These are phyloP conservation scores for Callyntrura guangdongensis DNA, from an alignment of 2,888 invertebrate species.

Conservation along the genomic window DNA sequence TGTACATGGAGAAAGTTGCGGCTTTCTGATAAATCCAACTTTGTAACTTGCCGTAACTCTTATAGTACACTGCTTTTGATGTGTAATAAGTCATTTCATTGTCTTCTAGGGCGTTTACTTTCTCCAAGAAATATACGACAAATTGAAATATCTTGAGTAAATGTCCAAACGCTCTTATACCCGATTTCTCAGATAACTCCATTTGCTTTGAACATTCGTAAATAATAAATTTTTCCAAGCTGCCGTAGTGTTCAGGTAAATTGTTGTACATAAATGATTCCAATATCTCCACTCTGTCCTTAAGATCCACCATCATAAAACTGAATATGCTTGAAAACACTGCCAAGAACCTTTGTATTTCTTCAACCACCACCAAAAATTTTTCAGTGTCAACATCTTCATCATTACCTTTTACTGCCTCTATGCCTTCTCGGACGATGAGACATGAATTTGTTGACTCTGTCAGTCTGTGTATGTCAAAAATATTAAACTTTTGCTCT, in stretches of 20 bases:
- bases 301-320: conserved; percentile 63
- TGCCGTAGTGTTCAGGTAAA: conserved; percentile 69
- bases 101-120: conserved; percentile 60
- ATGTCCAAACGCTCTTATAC: conserved; percentile 54
- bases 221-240: conserved; percentile 55
- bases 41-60: conserved; percentile 63
- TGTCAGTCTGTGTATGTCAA: conserved; percentile 60
- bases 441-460: conserved; percentile 7
- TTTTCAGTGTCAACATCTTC: conserved; percentile 64
- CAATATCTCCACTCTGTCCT: conserved; percentile 63
- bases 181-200: conserved; percentile 60
- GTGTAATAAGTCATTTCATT: conserved; percentile 61
- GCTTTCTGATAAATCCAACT: conserved; percentile 79
- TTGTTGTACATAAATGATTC: conserved; percentile 71
- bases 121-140: conserved; percentile 65
- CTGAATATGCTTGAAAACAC: conserved; percentile 60
- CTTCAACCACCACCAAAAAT: conserved; percentile 46
- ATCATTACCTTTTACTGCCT: background rate
- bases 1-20: conserved; percentile 73
- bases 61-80: conserved; percentile 71
- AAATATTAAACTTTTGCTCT: conserved; percentile 63
- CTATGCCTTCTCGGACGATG: background rate
- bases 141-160: conserved; percentile 64
- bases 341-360: conserved; percentile 60
- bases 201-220: conserved; percentile 63